phyloP scores from a whole-genome alignment of 1,140 invertebrate genomes.

The Alviniconcha marisindica region DNA sequence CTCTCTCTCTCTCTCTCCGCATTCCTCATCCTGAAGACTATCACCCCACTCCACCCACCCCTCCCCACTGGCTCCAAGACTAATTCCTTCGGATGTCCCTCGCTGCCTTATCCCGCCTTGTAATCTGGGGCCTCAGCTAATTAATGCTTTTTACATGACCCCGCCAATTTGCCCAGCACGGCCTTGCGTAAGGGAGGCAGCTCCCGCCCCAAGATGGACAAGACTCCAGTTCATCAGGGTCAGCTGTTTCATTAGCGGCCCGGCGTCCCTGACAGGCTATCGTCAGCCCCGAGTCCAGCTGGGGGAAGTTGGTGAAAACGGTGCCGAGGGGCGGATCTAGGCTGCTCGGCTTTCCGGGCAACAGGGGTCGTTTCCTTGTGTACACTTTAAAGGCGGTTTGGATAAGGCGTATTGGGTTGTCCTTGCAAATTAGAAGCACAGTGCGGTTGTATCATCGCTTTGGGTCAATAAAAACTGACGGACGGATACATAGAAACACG shows the following conservation, averaged over 20 bases:
- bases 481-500: no score
- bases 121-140: background rate
- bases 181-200: conserved; percentile 13
- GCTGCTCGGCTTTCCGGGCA: no score
- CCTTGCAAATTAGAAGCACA: no score
- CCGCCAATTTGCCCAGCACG: background rate
- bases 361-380: no score
- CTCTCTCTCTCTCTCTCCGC: background rate
- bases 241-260: conserved; percentile 33
- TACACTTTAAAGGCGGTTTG: no score
- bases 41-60: background rate
- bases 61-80: no score
- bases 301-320: no score
- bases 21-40: background rate
- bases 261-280: background rate
- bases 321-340: no score
- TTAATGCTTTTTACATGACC: conserved; percentile 15
- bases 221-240: background rate
- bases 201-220: background rate
- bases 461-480: no score
- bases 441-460: no score
- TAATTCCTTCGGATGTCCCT: background rate
- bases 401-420: no score
- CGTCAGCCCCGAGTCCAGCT: no score
- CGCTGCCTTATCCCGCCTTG: background rate